A percentile compares a stretch with the other conserved stretches of the same genome.
Evolutionary conservation across 1,140 invertebrate species (phyloP).

Genomic region (Ditylenchus dipsaci): DNA sequence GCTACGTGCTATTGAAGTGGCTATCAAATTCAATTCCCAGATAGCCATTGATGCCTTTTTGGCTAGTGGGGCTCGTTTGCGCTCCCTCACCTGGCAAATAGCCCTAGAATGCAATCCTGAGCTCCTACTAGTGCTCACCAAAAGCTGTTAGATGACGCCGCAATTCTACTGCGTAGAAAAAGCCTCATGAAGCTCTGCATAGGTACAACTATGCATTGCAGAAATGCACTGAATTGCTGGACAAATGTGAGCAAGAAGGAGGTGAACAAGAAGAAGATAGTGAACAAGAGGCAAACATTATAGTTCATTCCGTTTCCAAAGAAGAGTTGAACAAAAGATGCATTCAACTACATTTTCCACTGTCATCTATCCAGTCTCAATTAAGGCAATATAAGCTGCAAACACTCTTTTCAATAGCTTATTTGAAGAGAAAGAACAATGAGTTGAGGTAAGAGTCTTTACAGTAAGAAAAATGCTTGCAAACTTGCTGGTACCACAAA

Average conservation of each 20-base stretch:
- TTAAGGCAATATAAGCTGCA: conserved; percentile 36
- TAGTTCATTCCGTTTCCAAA: neutral
- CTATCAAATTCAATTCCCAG: conserved; percentile 83
- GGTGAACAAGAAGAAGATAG: neutral
- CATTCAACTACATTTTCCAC: neutral
- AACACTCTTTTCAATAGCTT: conserved; percentile 40
- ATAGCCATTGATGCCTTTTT: conserved; percentile 84
- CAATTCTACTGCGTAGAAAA: conserved; percentile 80
- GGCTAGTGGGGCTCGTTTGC: conserved; percentile 82
- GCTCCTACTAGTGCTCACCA: conserved; percentile 73
- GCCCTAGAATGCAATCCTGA: conserved; percentile 39
- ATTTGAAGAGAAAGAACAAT: neutral
- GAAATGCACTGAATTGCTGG: conserved; percentile 69
- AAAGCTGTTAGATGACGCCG: conserved; percentile 93
- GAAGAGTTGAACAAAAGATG: neutral
- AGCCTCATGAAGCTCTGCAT: conserved; percentile 83
- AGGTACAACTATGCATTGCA: conserved; percentile 89
- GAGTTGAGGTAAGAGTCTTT: neutral
- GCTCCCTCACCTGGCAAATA: conserved; percentile 54
- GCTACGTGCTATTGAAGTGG: conserved; percentile 82
- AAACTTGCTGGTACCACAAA: too few species aligned
- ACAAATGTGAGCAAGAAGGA: conserved; percentile 53
- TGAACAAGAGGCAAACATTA: neutral
- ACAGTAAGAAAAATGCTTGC: too few species aligned
- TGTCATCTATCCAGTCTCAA: conserved; percentile 21